phyloP scores from a whole-genome alignment of 2,113 vertebrate genomes.

The Empidonax alnorum region DNA sequence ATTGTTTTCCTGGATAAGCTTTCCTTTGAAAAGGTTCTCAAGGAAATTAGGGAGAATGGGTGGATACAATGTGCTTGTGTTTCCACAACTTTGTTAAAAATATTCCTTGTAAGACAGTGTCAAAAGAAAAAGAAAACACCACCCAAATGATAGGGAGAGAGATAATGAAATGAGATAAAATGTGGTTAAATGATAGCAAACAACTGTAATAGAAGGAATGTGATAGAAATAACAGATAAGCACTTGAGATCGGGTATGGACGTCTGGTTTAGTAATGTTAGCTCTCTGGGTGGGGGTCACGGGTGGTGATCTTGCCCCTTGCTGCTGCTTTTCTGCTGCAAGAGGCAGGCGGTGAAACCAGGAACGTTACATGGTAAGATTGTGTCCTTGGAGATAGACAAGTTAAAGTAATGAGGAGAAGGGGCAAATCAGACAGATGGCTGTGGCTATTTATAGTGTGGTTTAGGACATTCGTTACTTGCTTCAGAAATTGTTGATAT shows the following conservation, averaged over 20 bases:
- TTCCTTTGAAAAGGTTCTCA: neutral
- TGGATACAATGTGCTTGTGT: neutral
- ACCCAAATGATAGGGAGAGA: neutral
- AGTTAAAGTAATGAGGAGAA: conserved; percentile 50
- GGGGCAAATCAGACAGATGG: conserved; percentile 51
- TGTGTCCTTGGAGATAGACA: conserved; percentile 26
- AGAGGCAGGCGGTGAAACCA: neutral
- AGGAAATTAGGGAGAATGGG: neutral
- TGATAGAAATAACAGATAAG: neutral
- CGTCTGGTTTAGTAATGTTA: neutral
- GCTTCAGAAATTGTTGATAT: conserved; percentile 56
- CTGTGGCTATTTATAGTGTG: conserved; percentile 55
- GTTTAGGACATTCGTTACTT: conserved; percentile 36
- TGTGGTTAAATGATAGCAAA: neutral
- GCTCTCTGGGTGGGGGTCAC: rapidly evolving
- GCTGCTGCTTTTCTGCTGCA: neutral
- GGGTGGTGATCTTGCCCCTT: neutral
- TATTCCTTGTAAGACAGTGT: neutral
- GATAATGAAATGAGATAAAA: conserved; percentile 1
- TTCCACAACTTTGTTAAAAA: neutral
- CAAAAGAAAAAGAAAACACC: neutral
- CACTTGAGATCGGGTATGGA: neutral
- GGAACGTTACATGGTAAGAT: neutral
- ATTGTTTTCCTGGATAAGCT: neutral
- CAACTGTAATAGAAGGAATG: neutral